phyloP scores from a whole-genome alignment of 2,888 invertebrate species.

The Pristionchus exspectatus region DNA sequence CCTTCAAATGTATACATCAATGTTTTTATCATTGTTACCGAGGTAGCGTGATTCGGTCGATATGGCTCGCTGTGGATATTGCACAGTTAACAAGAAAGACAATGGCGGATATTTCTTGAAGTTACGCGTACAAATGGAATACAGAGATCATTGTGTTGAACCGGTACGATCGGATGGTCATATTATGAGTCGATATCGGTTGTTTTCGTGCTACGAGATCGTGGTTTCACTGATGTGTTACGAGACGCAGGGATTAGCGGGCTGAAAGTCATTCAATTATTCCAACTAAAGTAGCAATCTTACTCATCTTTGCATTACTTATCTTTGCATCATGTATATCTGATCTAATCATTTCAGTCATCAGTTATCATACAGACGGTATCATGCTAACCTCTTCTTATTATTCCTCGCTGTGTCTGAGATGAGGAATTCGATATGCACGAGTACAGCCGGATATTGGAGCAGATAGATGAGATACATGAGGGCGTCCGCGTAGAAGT shows the following conservation, averaged over 20 bases:
- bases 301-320: too few species aligned
- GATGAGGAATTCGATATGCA: slow-evolving; percentile 65
- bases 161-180: not conserved
- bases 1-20: not conserved
- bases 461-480: slow-evolving; percentile 71
- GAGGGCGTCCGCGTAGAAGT: slow-evolving; percentile 70
- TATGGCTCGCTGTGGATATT: not conserved
- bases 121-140: not conserved
- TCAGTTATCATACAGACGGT: too few species aligned
- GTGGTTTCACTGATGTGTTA: not conserved
- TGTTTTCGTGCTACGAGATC: not conserved
- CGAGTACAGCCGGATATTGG: slow-evolving; percentile 70
- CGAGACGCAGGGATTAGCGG: not conserved
- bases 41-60: not conserved
- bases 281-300: too few species aligned
- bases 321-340: too few species aligned
- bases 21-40: not conserved
- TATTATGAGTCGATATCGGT: not conserved
- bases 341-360: too few species aligned
- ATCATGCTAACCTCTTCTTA: slow-evolving; percentile 43
- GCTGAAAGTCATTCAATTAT: not conserved
- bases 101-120: not conserved
- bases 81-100: not conserved
- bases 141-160: not conserved
- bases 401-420: slow-evolving; percentile 6